phyloP scores from a whole-genome alignment of 2,797 vertebrate species.

The Phrynocephalus vlangalii region DNA sequence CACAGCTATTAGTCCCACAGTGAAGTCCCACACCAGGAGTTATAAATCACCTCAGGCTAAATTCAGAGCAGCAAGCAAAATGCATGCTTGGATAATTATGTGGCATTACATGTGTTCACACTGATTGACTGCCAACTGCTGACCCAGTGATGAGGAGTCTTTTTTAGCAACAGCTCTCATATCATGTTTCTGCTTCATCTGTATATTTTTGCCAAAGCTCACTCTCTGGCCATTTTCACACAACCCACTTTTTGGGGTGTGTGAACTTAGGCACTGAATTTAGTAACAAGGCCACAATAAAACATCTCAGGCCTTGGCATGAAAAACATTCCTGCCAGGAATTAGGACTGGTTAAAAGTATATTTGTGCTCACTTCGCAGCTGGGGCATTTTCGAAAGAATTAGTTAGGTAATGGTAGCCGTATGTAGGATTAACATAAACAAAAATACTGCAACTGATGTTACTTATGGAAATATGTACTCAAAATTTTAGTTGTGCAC shows the following conservation, averaged over 20 bases:
- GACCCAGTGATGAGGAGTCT: background rate
- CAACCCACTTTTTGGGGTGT: background rate
- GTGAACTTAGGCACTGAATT: background rate
- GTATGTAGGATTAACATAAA: background rate
- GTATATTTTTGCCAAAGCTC: background rate
- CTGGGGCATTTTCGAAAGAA: background rate
- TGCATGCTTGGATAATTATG: background rate
- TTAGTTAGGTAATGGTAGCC: background rate
- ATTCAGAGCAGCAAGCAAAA: background rate
- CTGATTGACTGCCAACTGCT: background rate
- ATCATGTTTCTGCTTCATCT: background rate
- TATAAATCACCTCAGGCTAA: background rate
- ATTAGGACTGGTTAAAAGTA: background rate
- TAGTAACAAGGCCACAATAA: background rate
- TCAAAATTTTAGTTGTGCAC: background rate
- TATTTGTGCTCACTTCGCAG: background rate
- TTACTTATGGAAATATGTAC: background rate
- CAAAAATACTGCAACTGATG: background rate
- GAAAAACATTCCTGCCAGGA: background rate
- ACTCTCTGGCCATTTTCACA: background rate
- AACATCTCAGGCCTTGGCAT: background rate
- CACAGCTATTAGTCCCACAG: background rate
- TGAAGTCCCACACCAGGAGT: background rate
- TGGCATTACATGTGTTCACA: background rate
- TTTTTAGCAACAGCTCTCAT: background rate